phyloP scores from a whole-genome alignment of 2,113 vertebrate genomes.

The Mola mola region DNA sequence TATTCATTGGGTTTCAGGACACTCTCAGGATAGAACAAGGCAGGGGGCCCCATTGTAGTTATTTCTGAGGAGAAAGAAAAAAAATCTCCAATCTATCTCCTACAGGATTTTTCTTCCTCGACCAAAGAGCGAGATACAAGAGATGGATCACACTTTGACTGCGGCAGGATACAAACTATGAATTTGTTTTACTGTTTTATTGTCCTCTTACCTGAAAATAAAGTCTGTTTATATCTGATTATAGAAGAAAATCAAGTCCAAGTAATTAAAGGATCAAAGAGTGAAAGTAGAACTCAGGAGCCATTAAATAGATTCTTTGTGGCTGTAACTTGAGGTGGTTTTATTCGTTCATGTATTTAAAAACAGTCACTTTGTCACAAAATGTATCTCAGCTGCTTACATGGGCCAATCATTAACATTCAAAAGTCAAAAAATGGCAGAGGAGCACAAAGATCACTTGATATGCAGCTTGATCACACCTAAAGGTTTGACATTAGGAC shows the following conservation, averaged over 20 bases:
- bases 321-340: too few relatives aligned
- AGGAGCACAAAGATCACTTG: too few relatives aligned
- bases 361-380: not conserved
- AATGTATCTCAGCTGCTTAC: too few relatives aligned
- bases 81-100: conserved; percentile 19
- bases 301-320: conserved; percentile 1
- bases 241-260: conserved; percentile 3
- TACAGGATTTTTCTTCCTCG: conserved; percentile 18
- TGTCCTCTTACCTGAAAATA: conserved; percentile 5
- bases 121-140: not conserved
- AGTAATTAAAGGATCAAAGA: conserved; percentile 1
- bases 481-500: too few relatives aligned
- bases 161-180: conserved; percentile 13
- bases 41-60: conserved; percentile 33
- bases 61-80: conserved; percentile 11
- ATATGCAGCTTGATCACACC: too few relatives aligned
- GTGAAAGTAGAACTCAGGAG: not conserved
- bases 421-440: too few relatives aligned
- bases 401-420: too few relatives aligned
- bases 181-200: conserved; percentile 8
- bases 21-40: conserved; percentile 23
- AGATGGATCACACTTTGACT: conserved; percentile 5
- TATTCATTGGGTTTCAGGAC: conserved; percentile 43
- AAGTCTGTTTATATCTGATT: conserved; percentile 8
- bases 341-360: not conserved